Conservation (phyloP, 2,888 invertebrate genomes). For the Chymomyza caudatula region DNA sequence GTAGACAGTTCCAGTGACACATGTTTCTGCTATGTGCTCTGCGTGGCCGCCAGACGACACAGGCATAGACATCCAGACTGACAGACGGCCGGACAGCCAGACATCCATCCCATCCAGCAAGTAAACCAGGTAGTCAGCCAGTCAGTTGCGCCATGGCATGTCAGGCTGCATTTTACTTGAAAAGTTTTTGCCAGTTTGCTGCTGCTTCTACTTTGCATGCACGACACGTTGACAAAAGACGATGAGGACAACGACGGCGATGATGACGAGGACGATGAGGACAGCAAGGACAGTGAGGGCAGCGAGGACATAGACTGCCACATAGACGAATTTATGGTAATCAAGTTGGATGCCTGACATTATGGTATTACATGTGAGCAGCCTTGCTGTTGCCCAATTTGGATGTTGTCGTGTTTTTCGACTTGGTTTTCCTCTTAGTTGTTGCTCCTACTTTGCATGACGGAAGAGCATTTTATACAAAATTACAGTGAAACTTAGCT, state of each 20-base stretch:
- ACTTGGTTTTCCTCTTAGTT: background rate
- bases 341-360: conserved; percentile 55
- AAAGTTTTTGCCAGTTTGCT: conserved; percentile 44
- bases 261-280: background rate
- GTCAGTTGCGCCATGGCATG: conserved; percentile 17
- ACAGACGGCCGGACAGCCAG: conserved; percentile 4
- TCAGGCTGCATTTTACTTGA: conserved; percentile 25
- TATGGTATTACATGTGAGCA: conserved; percentile 4
- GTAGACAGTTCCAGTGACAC: conserved; percentile 69
- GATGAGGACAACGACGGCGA: conserved; percentile 21
- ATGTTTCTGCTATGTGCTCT: conserved; percentile 57
- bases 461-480: background rate
- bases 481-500: background rate
- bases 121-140: background rate
- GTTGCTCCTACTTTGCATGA: background rate
- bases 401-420: background rate
- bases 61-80: conserved; percentile 7
- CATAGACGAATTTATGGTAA: conserved; percentile 71
- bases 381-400: background rate
- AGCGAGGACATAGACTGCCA: conserved; percentile 33
- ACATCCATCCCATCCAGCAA: background rate
- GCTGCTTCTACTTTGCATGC: conserved; percentile 53
- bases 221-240: conserved; percentile 71
- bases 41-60: background rate
- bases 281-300: conserved; percentile 10